Base-by-base conservation (phyloP, 2,797 vertebrate species). In the Telmatherina bonti region DNA sequence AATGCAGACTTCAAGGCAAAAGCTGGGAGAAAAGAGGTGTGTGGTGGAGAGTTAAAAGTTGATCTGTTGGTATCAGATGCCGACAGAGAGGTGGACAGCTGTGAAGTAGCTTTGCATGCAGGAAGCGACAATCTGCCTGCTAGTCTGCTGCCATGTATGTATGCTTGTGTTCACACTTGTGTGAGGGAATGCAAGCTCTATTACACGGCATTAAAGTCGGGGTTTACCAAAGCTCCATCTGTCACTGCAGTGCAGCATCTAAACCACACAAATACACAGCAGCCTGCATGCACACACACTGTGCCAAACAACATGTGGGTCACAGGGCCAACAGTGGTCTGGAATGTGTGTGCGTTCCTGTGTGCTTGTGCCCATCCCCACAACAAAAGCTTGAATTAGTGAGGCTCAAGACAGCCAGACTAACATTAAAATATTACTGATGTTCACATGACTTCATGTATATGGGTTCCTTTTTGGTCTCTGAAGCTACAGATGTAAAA, bases 141-240 rank as follows among this genome's bases (percentile, higher is more conserved):
- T 29, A 36, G 56, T 70, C 67, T 60, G 65, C 79, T 77, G 73
- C 71, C 69, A 51, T 69, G 63, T n/a, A n/a, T 58, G 7, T 68
- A 58, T 69, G 43, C 63, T 27, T 18, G 35, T 29, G 15, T 1
- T 27, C 15, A 51, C 41, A 51, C 63, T 52, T 66, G 51, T 81
- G 76, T 76, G 76, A 67, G 70, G 82, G 79, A 90, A 87, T 85
- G 84, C 70, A 33, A 82, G 74, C 74, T 76, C 33, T 88, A 79
- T 89, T 86, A 90, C 88, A 75, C 71, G 74, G 85, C 76, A 86
- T 90, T 88, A 92, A 35, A 77, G 82, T 57, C 45, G 27, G 73
- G 87, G 70, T 91, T 91, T 85, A 89, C 84, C 60, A 30, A 74
- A 76, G 61, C 36, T 56, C 91, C 90, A 91, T 93, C 92, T 93